Evolutionary conservation across 2,888 invertebrate species (phyloP), one percentile per base, ranked within the genome.

Genomic region (Trissolcus brochymenae): DNA sequence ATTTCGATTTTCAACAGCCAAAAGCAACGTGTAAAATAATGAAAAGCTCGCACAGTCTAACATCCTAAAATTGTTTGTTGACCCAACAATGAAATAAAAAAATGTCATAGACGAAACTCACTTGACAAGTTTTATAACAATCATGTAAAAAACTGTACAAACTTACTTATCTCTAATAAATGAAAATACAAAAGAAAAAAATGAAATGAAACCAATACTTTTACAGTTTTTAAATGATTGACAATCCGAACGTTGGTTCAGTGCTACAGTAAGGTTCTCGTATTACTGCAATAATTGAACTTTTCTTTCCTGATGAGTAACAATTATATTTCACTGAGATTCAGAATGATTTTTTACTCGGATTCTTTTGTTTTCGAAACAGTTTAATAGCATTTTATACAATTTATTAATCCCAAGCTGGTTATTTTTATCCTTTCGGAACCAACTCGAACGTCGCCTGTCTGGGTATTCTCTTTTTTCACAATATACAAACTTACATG

Each of bases 301-400:
- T 35, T 11, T 35, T 11, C 35, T 9, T 35, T 35, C 6, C 9
- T 35, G 35, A 35, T 2, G 35, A 35, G 35, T 35, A 35, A 16
- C 46, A 46, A 46, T 46, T 46, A 46, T 46, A 46, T 46, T 46
- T 51, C 16, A 51, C 14, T 51, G 16, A 51, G 7, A 51, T 13
- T 51, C 1, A 51, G 21, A 51, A 51, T 51, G 51, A 51, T 16
- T 51, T 17, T 51, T 51, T 17, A 51, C 21, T 51, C 17, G 11
- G 16, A 51, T 9, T 51, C 19, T 68, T 60, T 55, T 56, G 35
- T 35, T 35, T 35, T 68, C 29, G 29, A 61, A 68, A 68, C 68
- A 55, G 40, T 68, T 68, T 68, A 29, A 68, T 68, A 68, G 60
- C 60, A 68, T 68, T 68, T 68, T 60, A 68, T 68, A 68, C 68